phyloP scores from a whole-genome alignment of 2,797 vertebrate genomes.

The Aeoliscus strigatus region DNA sequence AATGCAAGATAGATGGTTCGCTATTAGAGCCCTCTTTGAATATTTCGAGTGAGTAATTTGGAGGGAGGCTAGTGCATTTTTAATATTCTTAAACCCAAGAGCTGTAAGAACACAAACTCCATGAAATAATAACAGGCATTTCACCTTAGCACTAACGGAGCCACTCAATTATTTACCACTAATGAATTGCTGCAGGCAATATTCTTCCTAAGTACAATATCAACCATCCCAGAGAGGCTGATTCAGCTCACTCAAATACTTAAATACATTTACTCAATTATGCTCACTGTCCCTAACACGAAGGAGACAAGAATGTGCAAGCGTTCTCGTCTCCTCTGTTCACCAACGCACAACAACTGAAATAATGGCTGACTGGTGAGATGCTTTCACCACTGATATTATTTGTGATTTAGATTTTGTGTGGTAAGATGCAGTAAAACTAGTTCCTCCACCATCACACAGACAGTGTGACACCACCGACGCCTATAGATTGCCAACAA shows the following conservation, averaged over 20 bases:
- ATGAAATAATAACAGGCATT: conserved; percentile 75
- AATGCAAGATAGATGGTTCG: too few species aligned
- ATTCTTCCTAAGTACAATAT: conserved; percentile 65
- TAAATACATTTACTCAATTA: conserved; percentile 70
- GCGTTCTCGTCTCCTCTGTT: conserved; percentile 15
- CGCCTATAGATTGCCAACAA: conserved; percentile 11
- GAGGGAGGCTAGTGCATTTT: conserved; percentile 64
- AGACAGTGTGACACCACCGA: neutral
- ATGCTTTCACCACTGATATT: too few species aligned
- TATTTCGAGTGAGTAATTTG: conserved; percentile 64
- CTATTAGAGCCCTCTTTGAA: conserved; percentile 62
- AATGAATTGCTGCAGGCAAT: conserved; percentile 69
- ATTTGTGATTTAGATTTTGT: too few species aligned
- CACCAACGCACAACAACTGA: conserved; percentile 12
- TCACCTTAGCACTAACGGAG: conserved; percentile 66
- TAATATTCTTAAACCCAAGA: conserved; percentile 70
- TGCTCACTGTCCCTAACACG: conserved; percentile 49
- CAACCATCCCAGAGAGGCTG: conserved; percentile 64
- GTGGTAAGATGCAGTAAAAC: too few species aligned
- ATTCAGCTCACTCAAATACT: conserved; percentile 66
- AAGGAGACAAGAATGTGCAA: conserved; percentile 35
- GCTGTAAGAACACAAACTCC: conserved; percentile 70
- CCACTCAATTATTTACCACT: conserved; percentile 74
- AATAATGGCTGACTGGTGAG: too few species aligned
- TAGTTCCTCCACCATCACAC: too few species aligned